Evolutionary conservation across 23 tunicate genomes (phyloP).

Genomic region (Phallusia fumigata): DNA sequence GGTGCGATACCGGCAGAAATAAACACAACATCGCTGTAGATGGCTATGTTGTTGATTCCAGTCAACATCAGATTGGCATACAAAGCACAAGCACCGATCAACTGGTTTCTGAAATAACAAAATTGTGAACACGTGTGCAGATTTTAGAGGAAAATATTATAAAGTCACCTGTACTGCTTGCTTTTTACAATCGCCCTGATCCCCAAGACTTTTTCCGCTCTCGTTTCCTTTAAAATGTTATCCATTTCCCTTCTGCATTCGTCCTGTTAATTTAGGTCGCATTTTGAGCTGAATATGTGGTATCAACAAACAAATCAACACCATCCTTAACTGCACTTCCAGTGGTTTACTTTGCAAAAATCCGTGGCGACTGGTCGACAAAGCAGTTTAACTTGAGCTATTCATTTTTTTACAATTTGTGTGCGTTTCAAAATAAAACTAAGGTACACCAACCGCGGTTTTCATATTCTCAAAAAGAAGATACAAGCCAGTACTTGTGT

Average conservation of each 20-base stretch:
- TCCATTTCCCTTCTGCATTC: slow-evolving; percentile 1
- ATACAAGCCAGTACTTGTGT: no score
- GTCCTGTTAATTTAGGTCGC: background rate
- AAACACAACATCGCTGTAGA: slow-evolving; percentile 42
- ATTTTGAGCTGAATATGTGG: no score
- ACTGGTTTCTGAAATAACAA: slow-evolving; percentile 37
- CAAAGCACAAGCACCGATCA: slow-evolving; percentile 35
- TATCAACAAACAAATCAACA: no score
- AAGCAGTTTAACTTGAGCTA: no score
- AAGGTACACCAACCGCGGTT: no score
- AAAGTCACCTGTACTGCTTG: background rate
- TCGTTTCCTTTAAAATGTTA: background rate
- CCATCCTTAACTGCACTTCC: no score
- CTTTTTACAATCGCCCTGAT: background rate
- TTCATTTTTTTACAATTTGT: no score
- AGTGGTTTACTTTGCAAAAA: no score
- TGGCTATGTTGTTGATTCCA: slow-evolving; percentile 49
- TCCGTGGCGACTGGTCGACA: no score
- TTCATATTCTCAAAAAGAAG: no score
- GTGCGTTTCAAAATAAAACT: no score
- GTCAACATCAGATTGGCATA: slow-evolving; percentile 46
- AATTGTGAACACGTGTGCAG: background rate
- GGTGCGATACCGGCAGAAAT: slow-evolving; percentile 51
- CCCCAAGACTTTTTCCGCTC: background rate
- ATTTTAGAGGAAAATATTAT: background rate